Evolutionary conservation across 30 jellyfish, hydroid and myxozoan species (phyloP).

Genomic region (Cassiopea andromeda): DNA sequence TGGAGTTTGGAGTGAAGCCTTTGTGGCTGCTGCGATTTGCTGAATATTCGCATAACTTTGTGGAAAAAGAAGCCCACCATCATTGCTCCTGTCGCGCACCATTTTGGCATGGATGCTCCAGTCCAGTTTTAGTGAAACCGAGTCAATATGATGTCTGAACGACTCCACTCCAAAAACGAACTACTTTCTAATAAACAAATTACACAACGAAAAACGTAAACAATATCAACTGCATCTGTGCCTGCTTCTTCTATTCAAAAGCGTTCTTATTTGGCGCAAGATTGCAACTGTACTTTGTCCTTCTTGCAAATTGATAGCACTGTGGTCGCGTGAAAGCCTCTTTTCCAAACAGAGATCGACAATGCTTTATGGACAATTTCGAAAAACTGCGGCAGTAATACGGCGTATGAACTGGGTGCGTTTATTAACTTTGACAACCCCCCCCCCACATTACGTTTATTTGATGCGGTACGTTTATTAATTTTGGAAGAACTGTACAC

Average conservation of each 20-base stretch:
- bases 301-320: neutral
- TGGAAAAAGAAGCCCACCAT: slow-evolving; percentile 6
- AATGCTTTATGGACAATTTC: neutral
- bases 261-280: slow-evolving; percentile 22
- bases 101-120: neutral
- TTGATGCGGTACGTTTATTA: too few species aligned
- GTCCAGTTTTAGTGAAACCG: too few species aligned
- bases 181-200: neutral
- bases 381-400: neutral
- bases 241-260: neutral
- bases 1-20: slow-evolving; percentile 47
- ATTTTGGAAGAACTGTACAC: too few species aligned
- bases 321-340: slow-evolving; percentile 25
- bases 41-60: slow-evolving; percentile 53
- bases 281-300: slow-evolving; percentile 15
- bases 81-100: slow-evolving; percentile 36
- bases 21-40: slow-evolving; percentile 39
- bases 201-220: neutral
- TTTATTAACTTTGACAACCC: too few species aligned
- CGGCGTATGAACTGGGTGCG: too few species aligned
- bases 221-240: neutral
- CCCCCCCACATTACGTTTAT: too few species aligned
- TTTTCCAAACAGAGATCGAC: neutral
- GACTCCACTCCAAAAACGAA: too few species aligned
- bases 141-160: too few species aligned